Conservation (phyloP, 1,140 invertebrate genomes). For the Hypothenemus hampei region DNA sequence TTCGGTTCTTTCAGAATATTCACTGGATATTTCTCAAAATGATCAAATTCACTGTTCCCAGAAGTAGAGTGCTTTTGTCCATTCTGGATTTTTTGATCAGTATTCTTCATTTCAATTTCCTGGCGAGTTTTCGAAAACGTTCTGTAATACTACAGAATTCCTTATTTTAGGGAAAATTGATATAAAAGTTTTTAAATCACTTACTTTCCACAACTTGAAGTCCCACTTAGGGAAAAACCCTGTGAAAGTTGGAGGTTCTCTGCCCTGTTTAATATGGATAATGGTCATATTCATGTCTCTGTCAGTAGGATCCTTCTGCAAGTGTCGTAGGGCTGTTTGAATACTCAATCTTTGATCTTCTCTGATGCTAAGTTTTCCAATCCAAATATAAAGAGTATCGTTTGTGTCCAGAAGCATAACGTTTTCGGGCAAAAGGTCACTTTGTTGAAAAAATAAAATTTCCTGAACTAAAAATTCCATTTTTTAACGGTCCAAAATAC, state of each 20-base stretch:
- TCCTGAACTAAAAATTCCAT: constrained; percentile 61
- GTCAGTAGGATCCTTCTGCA: constrained; percentile 65
- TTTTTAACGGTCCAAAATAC: not conserved
- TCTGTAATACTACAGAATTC: constrained; percentile 29
- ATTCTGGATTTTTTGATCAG: constrained; percentile 23
- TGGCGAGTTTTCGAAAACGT: constrained; percentile 59
- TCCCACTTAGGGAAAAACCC: constrained; percentile 90
- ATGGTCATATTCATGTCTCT: constrained; percentile 74
- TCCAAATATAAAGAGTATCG: constrained; percentile 78
- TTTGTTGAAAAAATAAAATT: constrained; percentile 78
- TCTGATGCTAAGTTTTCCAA: constrained; percentile 62
- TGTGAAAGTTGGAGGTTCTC: constrained; percentile 84
- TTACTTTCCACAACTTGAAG: constrained; percentile 70
- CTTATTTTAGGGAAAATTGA: no score
- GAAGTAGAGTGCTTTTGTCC: constrained; percentile 40
- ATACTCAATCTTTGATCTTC: constrained; percentile 58
- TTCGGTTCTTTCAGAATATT: constrained; percentile 64
- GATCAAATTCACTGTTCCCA: constrained; percentile 59
- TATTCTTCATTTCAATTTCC: constrained; percentile 46
- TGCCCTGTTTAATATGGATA: constrained; percentile 71
- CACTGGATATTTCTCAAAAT: constrained; percentile 74
- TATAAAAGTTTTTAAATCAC: no score
- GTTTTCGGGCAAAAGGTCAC: constrained; percentile 75
- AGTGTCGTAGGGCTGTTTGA: constrained; percentile 53
- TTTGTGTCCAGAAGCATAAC: constrained; percentile 81